phyloP scores from a whole-genome alignment of 2,888 invertebrate genomes.

The Tipula lateralis region DNA sequence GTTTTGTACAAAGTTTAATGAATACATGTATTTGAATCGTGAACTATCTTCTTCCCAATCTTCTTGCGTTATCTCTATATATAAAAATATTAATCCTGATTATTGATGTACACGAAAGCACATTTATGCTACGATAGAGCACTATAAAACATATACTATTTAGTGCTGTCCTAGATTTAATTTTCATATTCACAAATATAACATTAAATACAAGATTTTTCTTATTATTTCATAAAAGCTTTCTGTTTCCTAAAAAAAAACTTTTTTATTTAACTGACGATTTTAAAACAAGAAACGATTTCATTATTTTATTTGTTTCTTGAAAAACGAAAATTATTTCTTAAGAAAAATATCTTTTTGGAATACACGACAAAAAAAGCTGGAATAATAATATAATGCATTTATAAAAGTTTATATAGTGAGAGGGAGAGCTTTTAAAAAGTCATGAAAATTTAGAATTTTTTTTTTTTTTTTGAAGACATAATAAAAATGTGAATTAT shows the following conservation, averaged over 20 bases:
- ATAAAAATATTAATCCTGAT: background rate
- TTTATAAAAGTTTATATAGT: constrained; percentile 3
- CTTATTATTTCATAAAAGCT: background rate
- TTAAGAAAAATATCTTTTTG: background rate
- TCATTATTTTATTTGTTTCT: background rate
- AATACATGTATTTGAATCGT: background rate
- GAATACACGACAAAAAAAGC: background rate
- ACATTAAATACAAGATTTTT: background rate
- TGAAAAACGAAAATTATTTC: background rate
- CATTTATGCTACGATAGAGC: background rate
- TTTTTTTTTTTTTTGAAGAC: background rate
- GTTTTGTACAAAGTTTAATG: constrained; percentile 12
- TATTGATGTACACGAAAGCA: background rate
- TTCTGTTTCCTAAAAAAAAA: background rate
- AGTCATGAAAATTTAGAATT: background rate
- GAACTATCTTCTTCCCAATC: background rate
- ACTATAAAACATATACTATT: background rate
- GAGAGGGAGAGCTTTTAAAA: background rate
- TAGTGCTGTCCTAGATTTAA: background rate
- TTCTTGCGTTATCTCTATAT: background rate
- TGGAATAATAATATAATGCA: background rate
- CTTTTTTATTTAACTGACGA: background rate
- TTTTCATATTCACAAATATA: background rate
- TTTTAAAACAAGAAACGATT: background rate
- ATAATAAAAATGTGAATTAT: background rate